Evolutionary conservation across 2,113 vertebrate genomes (phyloP), one percentile per base, ranked within the genome.

Genomic region (Raphicerus campestris): DNA sequence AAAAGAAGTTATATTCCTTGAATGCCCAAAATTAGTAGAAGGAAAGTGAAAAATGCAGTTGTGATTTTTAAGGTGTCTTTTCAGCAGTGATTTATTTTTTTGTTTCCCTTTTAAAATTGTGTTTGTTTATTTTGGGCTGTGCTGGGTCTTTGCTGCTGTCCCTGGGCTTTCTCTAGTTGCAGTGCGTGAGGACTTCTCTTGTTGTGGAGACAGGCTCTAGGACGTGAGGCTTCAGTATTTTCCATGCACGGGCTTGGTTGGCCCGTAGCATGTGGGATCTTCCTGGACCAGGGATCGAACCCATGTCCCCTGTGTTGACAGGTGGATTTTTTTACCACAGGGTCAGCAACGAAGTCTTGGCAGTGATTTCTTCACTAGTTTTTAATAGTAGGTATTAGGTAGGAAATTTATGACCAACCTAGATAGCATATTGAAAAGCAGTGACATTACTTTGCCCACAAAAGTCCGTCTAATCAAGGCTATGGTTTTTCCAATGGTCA

Each of bases 1-100:
- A 92, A 95, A 86, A 91, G 70, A 87, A 70, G 7, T 10, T 83
- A 14, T 0, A 39, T 92, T 5, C 5, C 51, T 95, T 22, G 49
- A 7, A 61, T 80, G 30, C 26, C 19, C 32, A 51, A 61, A 83
- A 89, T 77, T 94, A 73, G 55, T 26, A 66, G 53, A 91, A 5
- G 19, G 11, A 30, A 96, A 91, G 20, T 89, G 47, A 93, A 91
- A 56, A n/a, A 55, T 7, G 9, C 53, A 80, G 5, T 22, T 87
- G n/a, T 58, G 22, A 5, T 4, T 94, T 94, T 84, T 70, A 93
- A 35, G 61, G 8, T 61, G 3, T 86, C 15, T 94, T 93, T 96
- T 51, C n/a, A 42, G 10, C 28, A 47, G 35, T 66, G 11, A 47
- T 63, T 94, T 96, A 24, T 73, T 73, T 73, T 70, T 73, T 73